phyloP scores from a whole-genome alignment of 2,888 invertebrate genomes.

The Eupithecia centaureata region DNA sequence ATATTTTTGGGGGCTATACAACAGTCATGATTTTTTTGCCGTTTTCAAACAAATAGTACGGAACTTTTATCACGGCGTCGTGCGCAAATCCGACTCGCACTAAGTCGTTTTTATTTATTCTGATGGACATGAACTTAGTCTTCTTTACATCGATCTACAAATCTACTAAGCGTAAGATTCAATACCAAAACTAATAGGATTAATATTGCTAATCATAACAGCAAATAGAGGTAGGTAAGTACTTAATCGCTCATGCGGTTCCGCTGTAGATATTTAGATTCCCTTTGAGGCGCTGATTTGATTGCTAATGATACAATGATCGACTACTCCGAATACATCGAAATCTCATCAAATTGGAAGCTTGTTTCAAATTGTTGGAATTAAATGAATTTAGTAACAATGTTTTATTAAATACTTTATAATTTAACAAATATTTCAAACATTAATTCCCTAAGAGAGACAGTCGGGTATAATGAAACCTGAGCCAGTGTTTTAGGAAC shows the following conservation, averaged over 20 bases:
- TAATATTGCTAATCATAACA: conserved; percentile 9
- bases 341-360: neutral
- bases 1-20: too few species aligned
- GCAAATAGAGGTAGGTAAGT: too few species aligned
- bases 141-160: neutral
- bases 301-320: conserved; percentile 70
- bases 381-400: neutral
- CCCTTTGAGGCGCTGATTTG: conserved; percentile 53
- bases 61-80: too few species aligned
- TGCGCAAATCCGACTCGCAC: too few species aligned
- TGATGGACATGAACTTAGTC: neutral
- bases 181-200: conserved; percentile 13
- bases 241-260: conserved; percentile 18
- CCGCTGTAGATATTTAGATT: conserved; percentile 47
- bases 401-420: neutral
- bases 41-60: too few species aligned
- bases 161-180: neutral
- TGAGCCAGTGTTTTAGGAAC: too few species aligned
- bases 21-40: too few species aligned
- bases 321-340: conserved; percentile 55
- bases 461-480: neutral
- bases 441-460: neutral
- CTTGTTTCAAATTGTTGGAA: neutral
- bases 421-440: too few species aligned
- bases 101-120: too few species aligned